Conservation (phyloP, 2,113 vertebrate genomes). For the Psophia crepitans region DNA sequence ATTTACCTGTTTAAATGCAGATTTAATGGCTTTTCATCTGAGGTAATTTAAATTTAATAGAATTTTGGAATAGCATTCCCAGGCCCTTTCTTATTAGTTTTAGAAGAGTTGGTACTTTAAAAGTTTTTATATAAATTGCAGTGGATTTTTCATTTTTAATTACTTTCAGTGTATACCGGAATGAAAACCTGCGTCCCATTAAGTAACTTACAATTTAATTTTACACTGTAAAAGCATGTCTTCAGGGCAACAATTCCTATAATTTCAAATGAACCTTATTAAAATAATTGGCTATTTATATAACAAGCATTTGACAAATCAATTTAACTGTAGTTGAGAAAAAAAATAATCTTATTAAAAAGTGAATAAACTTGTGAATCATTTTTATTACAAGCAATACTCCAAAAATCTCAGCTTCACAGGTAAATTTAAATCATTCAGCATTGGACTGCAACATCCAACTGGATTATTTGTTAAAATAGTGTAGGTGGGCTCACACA, state of each 20-base stretch:
- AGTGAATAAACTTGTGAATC: background rate
- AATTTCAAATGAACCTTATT: slow-evolving; percentile 74
- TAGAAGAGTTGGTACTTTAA: background rate
- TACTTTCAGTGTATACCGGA: slow-evolving; percentile 35
- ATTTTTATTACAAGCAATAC: background rate
- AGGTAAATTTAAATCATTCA: background rate
- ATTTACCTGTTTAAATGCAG: background rate
- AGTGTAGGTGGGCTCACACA: fast-evolving
- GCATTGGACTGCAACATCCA: background rate
- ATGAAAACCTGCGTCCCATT: slow-evolving; percentile 35
- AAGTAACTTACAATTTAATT: slow-evolving; percentile 52
- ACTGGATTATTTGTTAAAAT: background rate
- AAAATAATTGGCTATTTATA: slow-evolving; percentile 79
- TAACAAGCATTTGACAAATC: slow-evolving; percentile 70
- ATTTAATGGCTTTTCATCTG: background rate
- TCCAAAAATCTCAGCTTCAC: background rate
- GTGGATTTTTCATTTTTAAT: slow-evolving; percentile 20
- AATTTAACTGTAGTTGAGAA: slow-evolving; percentile 52
- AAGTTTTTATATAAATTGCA: background rate
- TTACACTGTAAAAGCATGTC: slow-evolving; percentile 46
- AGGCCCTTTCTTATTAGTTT: background rate
- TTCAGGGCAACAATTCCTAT: slow-evolving; percentile 71
- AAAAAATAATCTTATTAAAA: slow-evolving; percentile 28
- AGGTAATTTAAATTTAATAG: background rate
- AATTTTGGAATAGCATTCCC: background rate